Evolutionary conservation across 2,888 invertebrate species (phyloP).

Genomic region (Drosophila nigritarsus): DNA sequence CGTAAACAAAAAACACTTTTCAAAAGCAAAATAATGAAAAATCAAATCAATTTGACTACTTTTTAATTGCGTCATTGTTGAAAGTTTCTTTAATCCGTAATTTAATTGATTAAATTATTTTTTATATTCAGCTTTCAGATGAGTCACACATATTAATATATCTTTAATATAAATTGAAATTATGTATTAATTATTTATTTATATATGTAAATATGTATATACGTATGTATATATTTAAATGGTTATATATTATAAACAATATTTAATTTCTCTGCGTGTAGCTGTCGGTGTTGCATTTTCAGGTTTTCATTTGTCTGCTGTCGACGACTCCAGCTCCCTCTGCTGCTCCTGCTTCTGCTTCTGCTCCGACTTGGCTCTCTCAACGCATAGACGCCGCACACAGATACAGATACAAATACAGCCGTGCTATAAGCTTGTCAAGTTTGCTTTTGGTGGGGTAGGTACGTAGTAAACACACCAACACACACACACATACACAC

Average conservation of each 20-base stretch:
- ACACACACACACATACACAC: constrained; percentile 33
- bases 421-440: constrained; percentile 69
- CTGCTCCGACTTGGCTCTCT: constrained; percentile 14
- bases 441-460: constrained; percentile 84
- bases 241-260: not conserved
- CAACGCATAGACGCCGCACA: constrained; percentile 47
- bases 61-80: not conserved
- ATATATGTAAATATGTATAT: no score
- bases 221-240: not conserved
- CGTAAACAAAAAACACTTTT: not conserved
- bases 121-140: not conserved
- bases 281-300: constrained; percentile 62
- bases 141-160: not conserved
- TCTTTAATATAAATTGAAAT: not conserved
- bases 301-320: constrained; percentile 56
- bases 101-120: not conserved
- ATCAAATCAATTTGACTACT: not conserved
- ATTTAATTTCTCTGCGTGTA: constrained; percentile 55
- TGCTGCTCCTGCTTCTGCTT: constrained; percentile 5
- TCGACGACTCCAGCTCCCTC: constrained; percentile 36
- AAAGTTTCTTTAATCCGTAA: not conserved
- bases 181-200: not conserved
- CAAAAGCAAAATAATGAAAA: not conserved
- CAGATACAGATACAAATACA: constrained; percentile 22
- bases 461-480: constrained; percentile 64